A percentile compares a stretch with the other conserved stretches of the same genome.
phyloP scores from a whole-genome alignment of 2,797 vertebrate genomes.

The Fringilla coelebs region DNA sequence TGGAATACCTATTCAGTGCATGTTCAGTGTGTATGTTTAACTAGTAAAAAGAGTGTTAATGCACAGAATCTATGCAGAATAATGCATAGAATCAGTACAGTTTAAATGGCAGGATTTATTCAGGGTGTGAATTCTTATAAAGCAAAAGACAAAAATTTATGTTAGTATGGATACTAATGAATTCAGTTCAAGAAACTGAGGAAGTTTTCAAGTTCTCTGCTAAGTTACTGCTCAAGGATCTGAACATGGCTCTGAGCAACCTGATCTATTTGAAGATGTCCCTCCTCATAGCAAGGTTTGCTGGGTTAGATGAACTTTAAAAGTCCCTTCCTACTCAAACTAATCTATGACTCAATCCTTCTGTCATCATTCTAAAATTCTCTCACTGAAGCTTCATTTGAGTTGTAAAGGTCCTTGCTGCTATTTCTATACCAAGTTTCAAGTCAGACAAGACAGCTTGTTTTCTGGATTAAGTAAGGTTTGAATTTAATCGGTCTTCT shows the following conservation, averaged over 20 bases:
- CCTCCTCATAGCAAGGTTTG: neutral
- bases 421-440: neutral
- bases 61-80: neutral
- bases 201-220: neutral
- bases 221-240: neutral
- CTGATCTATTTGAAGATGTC: neutral
- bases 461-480: neutral
- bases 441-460: neutral
- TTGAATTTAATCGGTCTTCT: neutral
- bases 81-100: neutral
- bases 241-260: neutral
- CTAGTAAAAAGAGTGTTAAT: neutral
- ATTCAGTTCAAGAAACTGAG: neutral
- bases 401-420: neutral
- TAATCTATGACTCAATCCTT: neutral
- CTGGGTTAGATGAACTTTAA: neutral
- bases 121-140: neutral
- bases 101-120: neutral
- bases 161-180: rapidly evolving
- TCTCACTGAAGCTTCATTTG: neutral
- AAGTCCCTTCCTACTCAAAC: neutral
- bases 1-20: neutral
- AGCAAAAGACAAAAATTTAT: neutral
- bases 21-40: neutral
- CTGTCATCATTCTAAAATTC: neutral